phyloP scores from a whole-genome alignment of 2,113 vertebrate genomes.

The Vicugna pacos region DNA sequence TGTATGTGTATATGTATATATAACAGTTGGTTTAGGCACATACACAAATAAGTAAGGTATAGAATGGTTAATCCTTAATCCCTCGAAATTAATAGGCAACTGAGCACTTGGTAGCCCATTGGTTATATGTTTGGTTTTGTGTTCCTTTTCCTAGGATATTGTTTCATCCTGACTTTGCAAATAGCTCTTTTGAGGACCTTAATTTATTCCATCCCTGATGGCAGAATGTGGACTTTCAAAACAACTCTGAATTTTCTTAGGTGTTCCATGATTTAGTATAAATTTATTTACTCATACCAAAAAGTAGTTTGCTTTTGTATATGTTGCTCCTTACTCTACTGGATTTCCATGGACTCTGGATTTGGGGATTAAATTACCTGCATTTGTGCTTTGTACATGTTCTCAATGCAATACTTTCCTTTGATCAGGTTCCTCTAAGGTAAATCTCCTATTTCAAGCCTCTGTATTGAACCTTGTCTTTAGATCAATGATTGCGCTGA shows the following conservation, averaged over 20 bases:
- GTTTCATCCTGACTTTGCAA: background rate
- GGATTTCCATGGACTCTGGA: background rate
- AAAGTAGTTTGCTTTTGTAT: background rate
- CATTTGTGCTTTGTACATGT: background rate
- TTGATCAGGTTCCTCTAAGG: background rate
- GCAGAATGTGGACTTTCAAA: background rate
- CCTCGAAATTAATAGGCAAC: background rate
- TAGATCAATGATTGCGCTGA: background rate
- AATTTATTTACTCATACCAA: background rate
- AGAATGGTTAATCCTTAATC: background rate
- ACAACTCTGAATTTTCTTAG: background rate
- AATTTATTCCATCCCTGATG: background rate
- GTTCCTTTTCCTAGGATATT: background rate
- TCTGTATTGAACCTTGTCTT: background rate
- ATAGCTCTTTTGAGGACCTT: background rate
- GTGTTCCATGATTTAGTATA: background rate
- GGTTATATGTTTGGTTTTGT: background rate
- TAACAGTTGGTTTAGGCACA: background rate
- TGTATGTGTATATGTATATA: background rate
- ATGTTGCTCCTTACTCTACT: background rate
- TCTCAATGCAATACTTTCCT: background rate
- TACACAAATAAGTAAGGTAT: background rate
- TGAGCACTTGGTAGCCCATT: background rate
- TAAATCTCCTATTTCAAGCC: background rate
- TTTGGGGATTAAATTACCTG: background rate